Evolutionary conservation across 1,140 invertebrate species (phyloP), one percentile per base, ranked within the genome.

Genomic region (Anastrepha obliqua): DNA sequence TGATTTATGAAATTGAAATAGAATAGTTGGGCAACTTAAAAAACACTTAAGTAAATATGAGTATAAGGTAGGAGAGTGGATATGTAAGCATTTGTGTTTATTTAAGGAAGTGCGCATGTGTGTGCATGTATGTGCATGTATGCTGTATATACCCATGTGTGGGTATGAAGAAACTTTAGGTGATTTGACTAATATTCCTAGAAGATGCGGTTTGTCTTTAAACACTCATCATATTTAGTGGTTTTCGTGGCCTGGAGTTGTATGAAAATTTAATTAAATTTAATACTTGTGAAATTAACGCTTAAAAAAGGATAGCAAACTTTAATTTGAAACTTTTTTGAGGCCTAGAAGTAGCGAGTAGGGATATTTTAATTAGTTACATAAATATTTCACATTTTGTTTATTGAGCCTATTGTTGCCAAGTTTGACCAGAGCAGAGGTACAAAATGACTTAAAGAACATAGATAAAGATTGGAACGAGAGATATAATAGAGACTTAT

Each of bases 1-100:
- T 74, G 39, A 74, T 13, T 74, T 74, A 44, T 74, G 5, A 74
- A 74, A 74, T 74, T 74, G 67, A 74, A 74, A 74, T 74, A 47
- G 42, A 74, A 74, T 62, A 74, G 67, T 74, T 74, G 17, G 42
- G 1, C 42, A 74, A 74, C 39, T 17, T 11, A 13, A 47, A 15
- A 47, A n/a, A 5, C 60, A 62, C 60, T 62, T 62, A 55, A 55
- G 11, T 55, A 55, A 67, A 42, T 39, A 67, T 5, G n/a, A 29
- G 20, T 67, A 2, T 9, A 42, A 42, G 8, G 62, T 64, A 67
- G 29, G 29, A 39, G 29, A 67, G 64, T 39, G 6, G 11, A 11
- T 55, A 11, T 55, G 51, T 55, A 11, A 29, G 29, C 9, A 39
- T 42, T 6, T 55, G 51, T 55, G 51, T 55, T 55, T 55, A 55